A percentile compares a stretch with the other conserved stretches of the same genome.
Evolutionary conservation across 2,113 vertebrate genomes (phyloP).

Genomic region (Callaeas wilsoni): DNA sequence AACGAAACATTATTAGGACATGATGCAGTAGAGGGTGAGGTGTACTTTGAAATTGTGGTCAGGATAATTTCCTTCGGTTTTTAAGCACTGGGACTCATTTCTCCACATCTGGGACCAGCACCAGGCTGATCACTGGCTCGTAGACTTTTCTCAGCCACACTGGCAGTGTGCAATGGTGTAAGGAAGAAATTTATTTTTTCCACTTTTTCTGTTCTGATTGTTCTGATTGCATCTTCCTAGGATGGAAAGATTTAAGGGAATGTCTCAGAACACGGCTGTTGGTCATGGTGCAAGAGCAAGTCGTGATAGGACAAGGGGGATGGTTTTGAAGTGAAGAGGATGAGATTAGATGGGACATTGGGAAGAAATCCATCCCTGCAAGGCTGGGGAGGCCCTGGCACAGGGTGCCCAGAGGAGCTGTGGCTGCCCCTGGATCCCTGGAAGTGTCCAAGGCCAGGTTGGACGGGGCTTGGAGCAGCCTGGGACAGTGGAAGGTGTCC

Average conservation of each 20-base stretch:
- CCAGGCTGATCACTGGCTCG: not conserved
- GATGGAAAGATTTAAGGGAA: not conserved
- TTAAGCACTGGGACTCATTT: not conserved
- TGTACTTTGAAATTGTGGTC: not conserved
- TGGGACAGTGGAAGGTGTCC: not conserved
- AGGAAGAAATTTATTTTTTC: not conserved
- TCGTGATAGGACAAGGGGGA: rapidly evolving
- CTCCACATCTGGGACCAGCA: not conserved
- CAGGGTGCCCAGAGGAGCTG: not conserved
- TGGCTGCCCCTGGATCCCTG: not conserved
- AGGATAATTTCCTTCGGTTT: not conserved
- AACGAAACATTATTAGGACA: rapidly evolving
- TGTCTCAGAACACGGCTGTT: not conserved
- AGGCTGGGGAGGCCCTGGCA: not conserved
- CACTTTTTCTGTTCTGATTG: not conserved
- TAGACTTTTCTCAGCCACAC: not conserved
- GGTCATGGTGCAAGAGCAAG: not conserved
- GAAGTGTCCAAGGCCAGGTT: rapidly evolving
- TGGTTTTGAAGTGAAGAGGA: not conserved
- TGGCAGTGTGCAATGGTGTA: not conserved
- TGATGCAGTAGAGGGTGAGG: not conserved
- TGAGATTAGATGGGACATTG: not conserved
- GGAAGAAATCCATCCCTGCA: not conserved
- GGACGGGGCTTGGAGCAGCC: rapidly evolving
- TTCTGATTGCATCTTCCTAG: not conserved